Conservation (phyloP, 2,888 invertebrate species). For the Flexamia atlantica region DNA sequence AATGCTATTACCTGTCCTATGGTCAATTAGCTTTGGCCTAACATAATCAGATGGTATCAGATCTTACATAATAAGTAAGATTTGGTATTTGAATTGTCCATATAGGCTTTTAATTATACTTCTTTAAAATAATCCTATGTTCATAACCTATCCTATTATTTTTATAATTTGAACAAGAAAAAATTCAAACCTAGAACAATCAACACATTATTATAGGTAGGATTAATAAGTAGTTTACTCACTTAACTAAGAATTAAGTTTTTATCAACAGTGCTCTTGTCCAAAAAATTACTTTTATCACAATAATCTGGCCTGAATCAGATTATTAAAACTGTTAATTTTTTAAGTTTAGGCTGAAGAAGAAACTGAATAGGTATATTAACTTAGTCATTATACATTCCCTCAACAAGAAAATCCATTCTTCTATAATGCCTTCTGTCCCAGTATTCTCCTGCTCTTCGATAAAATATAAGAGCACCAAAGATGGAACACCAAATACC, state of each 20-base stretch:
- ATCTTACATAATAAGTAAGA: too few relatives aligned
- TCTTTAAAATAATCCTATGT: too few relatives aligned
- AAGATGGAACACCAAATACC: constrained; percentile 86
- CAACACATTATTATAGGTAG: too few relatives aligned
- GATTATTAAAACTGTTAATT: background rate
- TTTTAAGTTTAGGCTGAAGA: background rate
- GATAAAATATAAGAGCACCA: constrained; percentile 82
- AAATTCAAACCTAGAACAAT: too few relatives aligned
- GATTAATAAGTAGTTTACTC: too few relatives aligned
- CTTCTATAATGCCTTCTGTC: constrained; percentile 90
- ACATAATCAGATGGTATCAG: too few relatives aligned
- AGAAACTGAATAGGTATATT: background rate
- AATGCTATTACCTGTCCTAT: too few relatives aligned
- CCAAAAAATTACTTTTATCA: background rate
- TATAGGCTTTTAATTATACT: too few relatives aligned
- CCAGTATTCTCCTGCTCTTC: constrained; percentile 89
- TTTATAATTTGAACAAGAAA: too few relatives aligned
- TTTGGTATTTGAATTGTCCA: too few relatives aligned
- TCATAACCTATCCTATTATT: too few relatives aligned
- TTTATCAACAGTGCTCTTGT: background rate
- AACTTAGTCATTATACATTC: constrained; percentile 89
- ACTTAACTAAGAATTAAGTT: background rate
- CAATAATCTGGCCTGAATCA: background rate
- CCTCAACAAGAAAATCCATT: constrained; percentile 90
- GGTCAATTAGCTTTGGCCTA: too few relatives aligned